Percentiles rank a stretch among this genome's conserved stretches.
phyloP scores from a whole-genome alignment of 2,113 vertebrate species.

The Ariopsis seemanni region DNA sequence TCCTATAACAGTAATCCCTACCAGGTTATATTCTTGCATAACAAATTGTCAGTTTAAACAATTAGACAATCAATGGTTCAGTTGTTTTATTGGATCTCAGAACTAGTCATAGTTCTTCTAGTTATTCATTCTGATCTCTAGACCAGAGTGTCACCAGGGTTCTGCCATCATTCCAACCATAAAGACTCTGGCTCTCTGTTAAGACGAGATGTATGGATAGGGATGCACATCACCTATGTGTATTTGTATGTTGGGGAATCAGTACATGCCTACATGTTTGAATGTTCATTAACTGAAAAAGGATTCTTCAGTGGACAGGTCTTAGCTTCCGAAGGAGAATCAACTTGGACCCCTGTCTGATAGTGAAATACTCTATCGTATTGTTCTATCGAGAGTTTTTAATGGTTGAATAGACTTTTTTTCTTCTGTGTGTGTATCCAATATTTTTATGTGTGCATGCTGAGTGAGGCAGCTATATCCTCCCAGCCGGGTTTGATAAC shows the following conservation, averaged over 20 bases:
- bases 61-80: too few species aligned
- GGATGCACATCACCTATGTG: neutral
- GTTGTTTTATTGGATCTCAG: too few species aligned
- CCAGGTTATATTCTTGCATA: too few species aligned
- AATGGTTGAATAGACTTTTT: neutral
- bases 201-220: too few species aligned
- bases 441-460: neutral
- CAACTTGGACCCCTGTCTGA: neutral
- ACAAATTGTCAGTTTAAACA: too few species aligned
- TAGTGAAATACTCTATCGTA: neutral
- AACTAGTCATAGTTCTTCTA: too few species aligned
- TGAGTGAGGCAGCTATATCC: conserved; percentile 47
- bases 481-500: conserved; percentile 67
- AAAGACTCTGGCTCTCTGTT: too few species aligned
- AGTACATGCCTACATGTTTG: neutral
- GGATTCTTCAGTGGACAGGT: neutral
- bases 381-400: neutral
- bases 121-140: too few species aligned
- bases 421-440: neutral
- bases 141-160: too few species aligned
- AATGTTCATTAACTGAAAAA: neutral
- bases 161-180: too few species aligned
- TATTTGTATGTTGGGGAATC: neutral
- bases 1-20: too few species aligned
- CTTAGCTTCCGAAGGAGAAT: neutral